These are phyloP conservation scores for Drosophila nasuta DNA, from an alignment of 1,140 invertebrate species.

Conservation along the genomic window DNA sequence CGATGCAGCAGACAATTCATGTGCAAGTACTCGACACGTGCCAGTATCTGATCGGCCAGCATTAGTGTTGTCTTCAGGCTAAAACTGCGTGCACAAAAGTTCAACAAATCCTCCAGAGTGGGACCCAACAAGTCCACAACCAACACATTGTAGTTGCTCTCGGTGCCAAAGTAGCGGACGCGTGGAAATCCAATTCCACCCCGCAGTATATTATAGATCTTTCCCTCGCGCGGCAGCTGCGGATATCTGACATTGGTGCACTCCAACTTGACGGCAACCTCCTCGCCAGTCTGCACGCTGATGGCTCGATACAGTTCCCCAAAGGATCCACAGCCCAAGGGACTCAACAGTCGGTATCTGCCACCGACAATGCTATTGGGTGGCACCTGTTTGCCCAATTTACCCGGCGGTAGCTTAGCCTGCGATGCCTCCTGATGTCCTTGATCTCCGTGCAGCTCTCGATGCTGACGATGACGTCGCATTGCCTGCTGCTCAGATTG, in stretches of 20 bases:
- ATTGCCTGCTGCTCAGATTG: background rate
- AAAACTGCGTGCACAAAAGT: constrained; percentile 95
- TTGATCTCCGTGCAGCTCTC: no score
- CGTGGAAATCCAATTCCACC: constrained; percentile 96
- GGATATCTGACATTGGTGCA: constrained; percentile 94
- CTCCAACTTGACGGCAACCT: constrained; percentile 97
- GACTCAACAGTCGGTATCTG: constrained; percentile 94
- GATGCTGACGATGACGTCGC: background rate
- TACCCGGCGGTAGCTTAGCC: background rate
- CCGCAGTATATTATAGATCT: constrained; percentile 94
- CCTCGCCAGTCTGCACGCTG: constrained; percentile 95
- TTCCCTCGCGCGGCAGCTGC: constrained; percentile 96
- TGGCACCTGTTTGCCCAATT: background rate
- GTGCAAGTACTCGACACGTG: constrained; percentile 95
- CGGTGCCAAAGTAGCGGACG: constrained; percentile 93
- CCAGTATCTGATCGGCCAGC: constrained; percentile 95
- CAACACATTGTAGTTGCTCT: constrained; percentile 93
- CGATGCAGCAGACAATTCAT: constrained; percentile 96
- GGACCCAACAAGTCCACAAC: constrained; percentile 97
- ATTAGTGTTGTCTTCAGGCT: constrained; percentile 97
- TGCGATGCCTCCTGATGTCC: no score
- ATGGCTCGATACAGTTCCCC: constrained; percentile 97
- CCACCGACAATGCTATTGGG: constrained; percentile 88
- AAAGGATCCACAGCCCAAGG: constrained; percentile 96
- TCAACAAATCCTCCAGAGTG: constrained; percentile 96